Evolutionary conservation across 1,140 invertebrate species (phyloP), one percentile per base, ranked within the genome.

Genomic region (Leptinotarsa undecemlineata): DNA sequence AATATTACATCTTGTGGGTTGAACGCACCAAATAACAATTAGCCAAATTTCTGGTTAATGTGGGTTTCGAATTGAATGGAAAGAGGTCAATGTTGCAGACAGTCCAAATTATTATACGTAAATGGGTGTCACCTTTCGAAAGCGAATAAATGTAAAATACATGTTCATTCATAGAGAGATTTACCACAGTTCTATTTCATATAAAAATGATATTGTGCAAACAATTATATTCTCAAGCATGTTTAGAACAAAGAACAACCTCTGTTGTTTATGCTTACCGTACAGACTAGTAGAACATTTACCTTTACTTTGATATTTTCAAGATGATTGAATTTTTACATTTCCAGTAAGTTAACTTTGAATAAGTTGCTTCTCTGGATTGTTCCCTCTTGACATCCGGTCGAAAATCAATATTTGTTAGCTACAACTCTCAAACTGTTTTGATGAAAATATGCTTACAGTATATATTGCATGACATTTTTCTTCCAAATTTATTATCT

Each of bases 21-120:
- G 8, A 42, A 11, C 3, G 33, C 33, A 42, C 33, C 11, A 42
- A 42, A 11, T 11, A 42, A 42, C 51, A 57, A 15, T 57, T 57
- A 57, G 15, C 14, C 51, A 57, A 57, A 57, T 57, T 57, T 57
- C 15, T 57, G 15, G 51, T 57, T 15, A 15, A 57, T 57, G 51
- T 57, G 51, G 17, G 51, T n/a, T 57, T 57, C 51, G 51, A 57
- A 57, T 57, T 57, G 51, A 57, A 57, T 17, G 51, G 15, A 57
- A 57, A 57, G 51, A 19, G 51, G 51, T 57, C 51, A 57, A 57
- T 57, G 51, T 57, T 19, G 51, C n/a, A 57, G 51, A 57, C 51
- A 3, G 51, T 57, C 14, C 15, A 57, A 57, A 17, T 57, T 8
- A 57, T 57, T 19, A 17, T 57, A 14, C n/a, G 51, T 57, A 17